A percentile compares a stretch with the other conserved stretches of the same genome.
phyloP scores from a whole-genome alignment of 2,797 vertebrate species.

The Lycodopsis pacificus region DNA sequence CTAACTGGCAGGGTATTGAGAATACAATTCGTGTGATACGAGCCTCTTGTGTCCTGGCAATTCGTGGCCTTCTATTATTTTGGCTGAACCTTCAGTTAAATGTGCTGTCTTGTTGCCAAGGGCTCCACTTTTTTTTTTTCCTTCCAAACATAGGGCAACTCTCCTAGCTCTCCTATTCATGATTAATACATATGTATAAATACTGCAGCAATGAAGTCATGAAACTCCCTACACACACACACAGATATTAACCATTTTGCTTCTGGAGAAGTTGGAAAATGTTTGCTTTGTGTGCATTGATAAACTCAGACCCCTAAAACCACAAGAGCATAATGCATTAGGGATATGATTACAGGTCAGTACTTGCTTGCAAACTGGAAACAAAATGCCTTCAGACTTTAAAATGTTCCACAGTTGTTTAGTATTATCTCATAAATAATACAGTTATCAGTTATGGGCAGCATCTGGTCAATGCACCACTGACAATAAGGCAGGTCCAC shows the following conservation, averaged over 20 bases:
- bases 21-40: constrained; percentile 57
- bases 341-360: constrained; percentile 12
- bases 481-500: background rate
- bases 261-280: constrained; percentile 23
- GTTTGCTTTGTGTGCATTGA: constrained; percentile 20
- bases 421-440: constrained; percentile 34
- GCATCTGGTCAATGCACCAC: constrained; percentile 13
- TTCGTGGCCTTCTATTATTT: constrained; percentile 33
- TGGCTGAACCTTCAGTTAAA: constrained; percentile 50
- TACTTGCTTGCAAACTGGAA: constrained; percentile 31
- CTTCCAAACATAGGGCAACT: constrained; percentile 25
- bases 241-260: constrained; percentile 32
- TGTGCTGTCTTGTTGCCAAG: constrained; percentile 40
- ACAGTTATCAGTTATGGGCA: background rate
- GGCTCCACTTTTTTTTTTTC: constrained; percentile 18
- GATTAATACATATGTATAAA: constrained; percentile 49
- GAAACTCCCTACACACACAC: constrained; percentile 29
- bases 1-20: constrained; percentile 52
- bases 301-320: constrained; percentile 20
- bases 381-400: constrained; percentile 15
- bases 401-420: constrained; percentile 18
- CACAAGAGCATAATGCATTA: constrained; percentile 28
- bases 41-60: constrained; percentile 32
- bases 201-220: constrained; percentile 46
- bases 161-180: constrained; percentile 21